A percentile compares a stretch with the other conserved stretches of the same genome.
These are phyloP conservation scores for Drosophila infuscata DNA, from an alignment of 2,888 invertebrate genomes.

Conservation along the genomic window DNA sequence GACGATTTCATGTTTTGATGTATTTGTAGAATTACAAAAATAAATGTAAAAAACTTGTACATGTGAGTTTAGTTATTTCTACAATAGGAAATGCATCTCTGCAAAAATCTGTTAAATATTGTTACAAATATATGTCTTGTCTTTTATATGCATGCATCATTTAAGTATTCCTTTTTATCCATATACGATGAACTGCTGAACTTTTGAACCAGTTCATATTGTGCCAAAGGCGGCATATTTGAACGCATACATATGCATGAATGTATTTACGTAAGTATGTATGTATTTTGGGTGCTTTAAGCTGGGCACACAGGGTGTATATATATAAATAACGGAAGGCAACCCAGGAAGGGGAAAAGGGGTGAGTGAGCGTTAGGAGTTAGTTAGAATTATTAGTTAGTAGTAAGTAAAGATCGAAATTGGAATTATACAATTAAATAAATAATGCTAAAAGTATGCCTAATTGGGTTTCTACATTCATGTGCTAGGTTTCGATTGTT, in stretches of 20 bases:
- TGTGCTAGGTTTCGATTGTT: constrained; percentile 75
- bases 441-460: constrained; percentile 76
- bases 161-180: constrained; percentile 15
- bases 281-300: not conserved
- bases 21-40: constrained; percentile 73
- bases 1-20: constrained; percentile 51
- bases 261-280: not conserved
- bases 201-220: constrained; percentile 37
- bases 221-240: constrained; percentile 57
- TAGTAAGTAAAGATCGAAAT: constrained; percentile 41
- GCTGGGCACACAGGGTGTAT: constrained; percentile 12
- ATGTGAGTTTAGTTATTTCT: constrained; percentile 75
- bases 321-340: constrained; percentile 29
- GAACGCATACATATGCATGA: constrained; percentile 28
- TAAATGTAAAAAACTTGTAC: constrained; percentile 80
- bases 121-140: constrained; percentile 66
- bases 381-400: constrained; percentile 27
- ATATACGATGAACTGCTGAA: constrained; percentile 27
- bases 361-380: constrained; percentile 18
- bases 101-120: constrained; percentile 45
- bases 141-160: constrained; percentile 34
- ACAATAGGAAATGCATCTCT: constrained; percentile 75
- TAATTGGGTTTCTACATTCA: constrained; percentile 73
- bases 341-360: constrained; percentile 28
- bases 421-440: constrained; percentile 71